These are phyloP conservation scores for Eretmochelys imbricata DNA, from an alignment of 2,113 vertebrate genomes.

Conservation along the genomic window DNA sequence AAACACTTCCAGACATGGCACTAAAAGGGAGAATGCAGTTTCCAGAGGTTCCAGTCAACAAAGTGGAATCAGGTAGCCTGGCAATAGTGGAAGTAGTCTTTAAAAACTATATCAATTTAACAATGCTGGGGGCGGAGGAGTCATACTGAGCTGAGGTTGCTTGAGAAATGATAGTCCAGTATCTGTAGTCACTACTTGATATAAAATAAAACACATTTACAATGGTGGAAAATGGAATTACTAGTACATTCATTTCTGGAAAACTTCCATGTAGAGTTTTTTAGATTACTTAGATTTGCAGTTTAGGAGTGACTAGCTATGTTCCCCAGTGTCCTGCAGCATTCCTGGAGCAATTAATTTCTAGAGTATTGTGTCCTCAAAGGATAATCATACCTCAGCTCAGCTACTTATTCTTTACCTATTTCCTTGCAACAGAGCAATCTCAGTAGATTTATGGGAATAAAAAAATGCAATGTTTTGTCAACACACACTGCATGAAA, in stretches of 20 bases:
- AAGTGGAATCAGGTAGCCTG: constrained; percentile 1
- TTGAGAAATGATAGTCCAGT: not conserved
- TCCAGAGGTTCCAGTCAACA: not conserved
- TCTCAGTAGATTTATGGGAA: not conserved
- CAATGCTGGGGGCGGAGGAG: not conserved
- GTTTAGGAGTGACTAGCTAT: not conserved
- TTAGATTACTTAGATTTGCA: not conserved
- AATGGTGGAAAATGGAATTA: not conserved
- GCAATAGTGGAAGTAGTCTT: not conserved
- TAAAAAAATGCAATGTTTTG: not conserved
- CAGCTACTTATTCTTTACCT: not conserved
- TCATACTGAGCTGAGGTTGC: not conserved
- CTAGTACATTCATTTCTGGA: not conserved
- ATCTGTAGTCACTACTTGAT: not conserved
- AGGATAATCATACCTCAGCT: not conserved
- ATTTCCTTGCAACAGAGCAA: not conserved
- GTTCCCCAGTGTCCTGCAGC: not conserved
- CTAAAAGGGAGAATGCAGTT: not conserved
- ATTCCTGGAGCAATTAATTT: not conserved
- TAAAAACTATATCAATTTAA: constrained; percentile 16
- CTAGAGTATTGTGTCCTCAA: not conserved
- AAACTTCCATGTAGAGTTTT: not conserved
- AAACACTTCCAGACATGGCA: constrained; percentile 8
- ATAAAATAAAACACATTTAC: not conserved
- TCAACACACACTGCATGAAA: not conserved